Conservation (phyloP, 92 coral and sea anemone genomes). For the Isaurus tuberculatus region DNA sequence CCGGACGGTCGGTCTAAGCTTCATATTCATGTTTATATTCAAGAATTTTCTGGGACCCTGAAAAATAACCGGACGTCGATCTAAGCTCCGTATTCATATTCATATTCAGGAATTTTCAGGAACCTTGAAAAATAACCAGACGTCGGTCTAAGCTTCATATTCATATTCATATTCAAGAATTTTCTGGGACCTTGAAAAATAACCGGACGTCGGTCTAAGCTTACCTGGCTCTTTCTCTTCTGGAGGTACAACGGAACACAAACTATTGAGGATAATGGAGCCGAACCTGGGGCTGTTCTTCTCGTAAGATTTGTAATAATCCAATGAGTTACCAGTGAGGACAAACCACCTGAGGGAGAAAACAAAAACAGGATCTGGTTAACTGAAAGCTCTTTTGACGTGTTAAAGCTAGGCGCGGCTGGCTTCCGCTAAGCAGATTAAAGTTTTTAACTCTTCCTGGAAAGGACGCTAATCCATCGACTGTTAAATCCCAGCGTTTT, state of each 20-base stretch:
- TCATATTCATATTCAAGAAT: no score
- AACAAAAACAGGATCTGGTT: not conserved
- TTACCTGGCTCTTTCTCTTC: constrained; percentile 92
- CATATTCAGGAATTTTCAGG: no score
- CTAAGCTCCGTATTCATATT: no score
- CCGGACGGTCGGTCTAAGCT: no score
- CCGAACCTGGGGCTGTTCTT: constrained; percentile 98
- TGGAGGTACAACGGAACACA: constrained; percentile 94
- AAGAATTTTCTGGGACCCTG: no score
- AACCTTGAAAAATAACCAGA: not conserved
- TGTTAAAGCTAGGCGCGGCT: no score
- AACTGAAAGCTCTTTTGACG: not conserved
- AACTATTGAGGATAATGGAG: constrained; percentile 87
- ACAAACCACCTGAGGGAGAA: constrained; percentile 84
- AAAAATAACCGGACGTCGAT: no score
- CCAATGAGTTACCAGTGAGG: constrained; percentile 88
- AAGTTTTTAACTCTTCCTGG: no score
- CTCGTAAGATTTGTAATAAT: constrained; percentile 94
- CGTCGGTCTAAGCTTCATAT: not conserved
- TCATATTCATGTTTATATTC: no score
- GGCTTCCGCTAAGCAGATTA: no score
- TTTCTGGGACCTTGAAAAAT: not conserved
- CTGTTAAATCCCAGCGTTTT: no score
- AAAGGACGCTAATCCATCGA: no score
- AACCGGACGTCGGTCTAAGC: not conserved